phyloP scores from a whole-genome alignment of 1,140 invertebrate genomes.

The Pogonomyrmex californicus region DNA sequence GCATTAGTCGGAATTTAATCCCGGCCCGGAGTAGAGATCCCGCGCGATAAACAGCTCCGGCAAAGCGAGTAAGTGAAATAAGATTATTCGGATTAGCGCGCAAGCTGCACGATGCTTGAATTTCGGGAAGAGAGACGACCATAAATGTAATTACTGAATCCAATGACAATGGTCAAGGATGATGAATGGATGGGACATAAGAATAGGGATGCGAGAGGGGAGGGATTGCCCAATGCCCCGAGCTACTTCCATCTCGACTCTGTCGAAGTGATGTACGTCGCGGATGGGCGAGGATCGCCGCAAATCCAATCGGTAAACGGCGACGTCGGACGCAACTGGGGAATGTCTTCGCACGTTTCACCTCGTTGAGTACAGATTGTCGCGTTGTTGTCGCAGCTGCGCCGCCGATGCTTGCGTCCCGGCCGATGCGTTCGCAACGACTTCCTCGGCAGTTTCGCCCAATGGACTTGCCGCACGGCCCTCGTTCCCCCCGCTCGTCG shows the following conservation, averaged over 20 bases:
- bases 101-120: background rate
- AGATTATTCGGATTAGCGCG: conserved; percentile 35
- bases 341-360: conserved; percentile 63
- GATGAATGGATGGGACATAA: background rate
- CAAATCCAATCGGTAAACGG: conserved; percentile 36
- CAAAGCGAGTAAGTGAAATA: conserved; percentile 32
- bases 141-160: conserved; percentile 14
- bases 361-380: conserved; percentile 59
- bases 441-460: conserved; percentile 64
- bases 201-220: background rate
- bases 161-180: conserved; percentile 19
- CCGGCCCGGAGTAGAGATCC: background rate
- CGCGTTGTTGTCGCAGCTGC: conserved; percentile 59
- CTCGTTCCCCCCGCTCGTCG: background rate
- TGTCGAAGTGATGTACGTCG: background rate
- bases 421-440: conserved; percentile 56
- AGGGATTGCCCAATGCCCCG: background rate
- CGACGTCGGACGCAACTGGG: background rate
- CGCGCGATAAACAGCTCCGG: conserved; percentile 13
- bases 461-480: conserved; percentile 37
- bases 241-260: background rate
- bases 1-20: conserved; percentile 40
- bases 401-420: background rate
- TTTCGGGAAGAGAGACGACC: background rate
- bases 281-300: background rate